Base-by-base conservation (phyloP, 2,888 invertebrate species). In the Leptura quadrifasciata region DNA sequence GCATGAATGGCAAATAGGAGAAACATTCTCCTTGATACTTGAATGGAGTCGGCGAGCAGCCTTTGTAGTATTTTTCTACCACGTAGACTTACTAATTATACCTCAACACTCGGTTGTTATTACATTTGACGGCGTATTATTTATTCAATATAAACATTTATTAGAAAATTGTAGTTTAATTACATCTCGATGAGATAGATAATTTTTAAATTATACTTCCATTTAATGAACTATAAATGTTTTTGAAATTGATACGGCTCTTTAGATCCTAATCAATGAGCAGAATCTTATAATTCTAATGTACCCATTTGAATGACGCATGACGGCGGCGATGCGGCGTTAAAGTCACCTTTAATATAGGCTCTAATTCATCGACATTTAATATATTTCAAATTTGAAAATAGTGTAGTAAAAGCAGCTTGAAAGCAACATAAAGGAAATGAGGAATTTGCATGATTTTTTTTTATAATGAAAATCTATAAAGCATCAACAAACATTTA, bases 41-140 rank as follows among this genome's bases (percentile, higher is more conserved):
- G 68, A 68, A 68, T 68, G 68, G 68, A 68, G 68, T 68, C 68
- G 68, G 68, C 54, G 10, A 27, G 17, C 17, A 27, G 68, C 2
- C 55, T 68, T 68, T 68, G 55, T 68, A 68, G 68, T 68, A 68
- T 68, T 68, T 68, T 68, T 68, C 55, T 24, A 55, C 31, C 55
- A 15, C 27, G 21, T 2, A 64, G 39, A 39, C 63, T 20, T 24
- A 31, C 55, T 55, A 68, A 55, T 54, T 68, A 68, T 68, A 21
- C 24, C 68, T 55, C 24, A 55, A 21, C 31, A 31, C 47, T 68
- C 18, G 63, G 55, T 68, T 55, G 35, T 55, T 68, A 68, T 68
- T 68, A 54, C 31, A 20, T 68, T 55, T 24, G 54, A 68, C 55
- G 27, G 15, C 9, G 31, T 27, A 27, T 68, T 68, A 68, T 57